These are phyloP conservation scores for Coelogynopora nodosa DNA, from an alignment of 2,888 invertebrate species.

Conservation along the genomic window DNA sequence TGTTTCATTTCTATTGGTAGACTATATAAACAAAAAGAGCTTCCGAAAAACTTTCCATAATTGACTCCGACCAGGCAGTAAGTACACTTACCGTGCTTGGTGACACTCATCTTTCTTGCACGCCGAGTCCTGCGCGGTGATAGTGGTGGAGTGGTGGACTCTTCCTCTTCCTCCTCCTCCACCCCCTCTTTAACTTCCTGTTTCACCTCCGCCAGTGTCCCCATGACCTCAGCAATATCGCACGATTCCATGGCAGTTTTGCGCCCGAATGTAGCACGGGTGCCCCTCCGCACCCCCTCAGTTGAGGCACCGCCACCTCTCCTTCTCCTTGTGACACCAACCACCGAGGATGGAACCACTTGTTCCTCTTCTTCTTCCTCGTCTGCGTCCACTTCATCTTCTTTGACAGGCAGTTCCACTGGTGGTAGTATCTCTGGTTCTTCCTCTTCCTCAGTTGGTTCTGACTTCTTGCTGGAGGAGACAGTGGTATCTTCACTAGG, in stretches of 20 bases:
- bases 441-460: not conserved
- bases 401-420: not conserved
- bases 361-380: not conserved
- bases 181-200: not conserved
- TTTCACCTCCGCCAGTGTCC: not conserved
- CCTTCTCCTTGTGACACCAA: not conserved
- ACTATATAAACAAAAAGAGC: no score
- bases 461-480: no score
- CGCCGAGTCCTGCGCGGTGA: not conserved
- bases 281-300: not conserved
- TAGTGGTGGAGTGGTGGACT: not conserved
- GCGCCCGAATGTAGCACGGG: not conserved
- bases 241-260: no score
- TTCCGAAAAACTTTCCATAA: no score
- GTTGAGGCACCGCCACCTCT: not conserved
- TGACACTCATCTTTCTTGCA: not conserved
- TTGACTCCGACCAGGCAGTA: no score
- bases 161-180: not conserved
- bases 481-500: no score
- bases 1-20: no score
- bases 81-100: not conserved
- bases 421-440: not conserved
- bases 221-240: not conserved
- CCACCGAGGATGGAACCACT: not conserved
- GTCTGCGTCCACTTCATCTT: not conserved